These are phyloP conservation scores for Oreochromis tanganicae DNA, from an alignment of 2,113 vertebrate genomes.

Conservation along the genomic window DNA sequence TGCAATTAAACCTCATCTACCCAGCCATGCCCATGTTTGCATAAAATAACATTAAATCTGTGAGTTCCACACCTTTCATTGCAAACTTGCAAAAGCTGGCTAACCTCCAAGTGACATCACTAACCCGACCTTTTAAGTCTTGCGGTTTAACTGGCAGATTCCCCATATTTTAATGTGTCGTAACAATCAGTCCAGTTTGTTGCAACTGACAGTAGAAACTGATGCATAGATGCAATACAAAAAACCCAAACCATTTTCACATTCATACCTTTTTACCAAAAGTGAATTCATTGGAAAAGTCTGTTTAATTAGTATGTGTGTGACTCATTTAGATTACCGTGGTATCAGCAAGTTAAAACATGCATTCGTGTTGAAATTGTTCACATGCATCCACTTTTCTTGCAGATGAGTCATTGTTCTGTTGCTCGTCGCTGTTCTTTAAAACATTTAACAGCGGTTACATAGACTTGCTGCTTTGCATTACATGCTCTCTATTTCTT, in stretches of 20 bases:
- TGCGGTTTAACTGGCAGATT: background rate
- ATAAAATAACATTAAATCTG: conserved; percentile 23
- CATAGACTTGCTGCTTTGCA: background rate
- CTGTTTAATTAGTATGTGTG: background rate
- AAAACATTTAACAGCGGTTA: background rate
- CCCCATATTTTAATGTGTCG: background rate
- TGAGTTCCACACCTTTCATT: background rate
- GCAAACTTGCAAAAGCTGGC: background rate
- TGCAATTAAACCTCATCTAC: background rate
- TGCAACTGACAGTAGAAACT: background rate
- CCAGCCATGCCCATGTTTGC: conserved; percentile 32
- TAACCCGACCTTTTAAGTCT: background rate
- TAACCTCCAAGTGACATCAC: background rate
- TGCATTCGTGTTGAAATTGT: background rate
- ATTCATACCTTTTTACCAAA: background rate
- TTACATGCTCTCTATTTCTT: background rate
- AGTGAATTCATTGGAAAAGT: background rate
- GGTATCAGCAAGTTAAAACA: conserved; percentile 16
- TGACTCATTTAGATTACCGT: background rate
- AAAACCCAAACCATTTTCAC: accelerated
- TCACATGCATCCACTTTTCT: background rate
- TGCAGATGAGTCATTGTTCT: background rate
- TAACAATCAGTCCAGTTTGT: background rate
- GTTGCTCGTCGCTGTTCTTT: accelerated
- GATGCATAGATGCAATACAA: background rate